Conservation (phyloP, 1,140 invertebrate genomes). For the Dryas iulia region DNA sequence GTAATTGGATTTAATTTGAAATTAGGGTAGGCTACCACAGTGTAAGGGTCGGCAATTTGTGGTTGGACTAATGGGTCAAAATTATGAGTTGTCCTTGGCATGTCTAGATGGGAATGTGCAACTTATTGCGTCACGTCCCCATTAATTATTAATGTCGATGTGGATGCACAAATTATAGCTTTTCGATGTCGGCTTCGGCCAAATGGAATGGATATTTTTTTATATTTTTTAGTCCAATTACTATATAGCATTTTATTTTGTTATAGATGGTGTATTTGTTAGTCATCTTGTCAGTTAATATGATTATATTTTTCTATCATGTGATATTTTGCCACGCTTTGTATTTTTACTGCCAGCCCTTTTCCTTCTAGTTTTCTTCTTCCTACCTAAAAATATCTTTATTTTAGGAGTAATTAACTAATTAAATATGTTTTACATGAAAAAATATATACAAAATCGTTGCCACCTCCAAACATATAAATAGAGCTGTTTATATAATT, state of each 20-base stretch:
- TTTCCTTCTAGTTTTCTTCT: too few relatives aligned
- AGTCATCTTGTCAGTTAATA: neutral
- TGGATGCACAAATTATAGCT: constrained; percentile 75
- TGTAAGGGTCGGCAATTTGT: constrained; percentile 55
- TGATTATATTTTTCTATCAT: neutral
- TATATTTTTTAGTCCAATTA: constrained; percentile 30
- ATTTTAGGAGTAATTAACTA: too few relatives aligned
- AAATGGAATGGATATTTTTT: constrained; percentile 29
- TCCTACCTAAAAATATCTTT: too few relatives aligned
- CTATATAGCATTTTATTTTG: constrained; percentile 26
- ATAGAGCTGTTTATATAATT: neutral
- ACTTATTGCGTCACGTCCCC: constrained; percentile 64
- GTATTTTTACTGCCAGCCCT: too few relatives aligned
- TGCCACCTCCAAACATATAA: neutral
- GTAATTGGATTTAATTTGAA: constrained; percentile 6
- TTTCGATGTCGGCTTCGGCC: constrained; percentile 41
- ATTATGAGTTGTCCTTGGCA: constrained; percentile 70
- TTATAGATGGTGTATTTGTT: neutral
- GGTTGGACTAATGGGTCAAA: constrained; percentile 73
- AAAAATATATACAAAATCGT: too few relatives aligned
- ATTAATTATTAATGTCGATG: constrained; percentile 66
- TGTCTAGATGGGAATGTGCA: constrained; percentile 63
- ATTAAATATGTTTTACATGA: too few relatives aligned
- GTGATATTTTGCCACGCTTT: too few relatives aligned
- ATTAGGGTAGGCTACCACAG: constrained; percentile 34